Evolutionary conservation across 1,140 invertebrate genomes (phyloP).

Genomic region (Ectropis grisescens): DNA sequence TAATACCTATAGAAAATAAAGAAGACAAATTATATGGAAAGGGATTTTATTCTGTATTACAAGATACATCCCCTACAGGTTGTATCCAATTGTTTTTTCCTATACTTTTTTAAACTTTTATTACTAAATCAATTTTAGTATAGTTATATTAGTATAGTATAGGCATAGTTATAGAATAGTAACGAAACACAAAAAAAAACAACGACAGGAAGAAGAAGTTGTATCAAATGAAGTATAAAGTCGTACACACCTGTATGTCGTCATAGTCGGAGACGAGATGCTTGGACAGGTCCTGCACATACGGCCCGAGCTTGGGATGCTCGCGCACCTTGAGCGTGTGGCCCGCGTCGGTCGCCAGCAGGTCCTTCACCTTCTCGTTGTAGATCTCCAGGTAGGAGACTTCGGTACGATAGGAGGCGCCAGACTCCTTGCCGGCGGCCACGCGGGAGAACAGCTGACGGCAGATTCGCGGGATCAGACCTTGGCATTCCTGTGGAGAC

Average conservation of each 20-base stretch:
- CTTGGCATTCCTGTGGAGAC: slow-evolving; percentile 86
- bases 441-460: slow-evolving; percentile 82
- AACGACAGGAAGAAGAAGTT: too few species aligned
- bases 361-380: slow-evolving; percentile 91
- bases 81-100: too few species aligned
- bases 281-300: slow-evolving; percentile 91
- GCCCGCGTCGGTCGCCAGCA: slow-evolving; percentile 78
- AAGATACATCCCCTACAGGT: too few species aligned
- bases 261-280: slow-evolving; percentile 89
- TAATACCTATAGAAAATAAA: too few species aligned
- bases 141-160: too few species aligned
- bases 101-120: too few species aligned
- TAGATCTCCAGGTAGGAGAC: slow-evolving; percentile 94
- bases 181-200: too few species aligned
- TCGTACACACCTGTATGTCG: slow-evolving; percentile 83
- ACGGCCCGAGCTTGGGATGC: slow-evolving; percentile 92
- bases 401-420: slow-evolving; percentile 86
- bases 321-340: slow-evolving; percentile 89
- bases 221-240: too few species aligned
- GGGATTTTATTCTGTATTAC: too few species aligned
- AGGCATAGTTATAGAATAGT: too few species aligned
- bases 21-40: too few species aligned
- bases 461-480: slow-evolving; percentile 90
- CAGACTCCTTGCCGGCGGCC: slow-evolving; percentile 83
- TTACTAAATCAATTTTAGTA: too few species aligned